phyloP scores from a whole-genome alignment of 2,888 invertebrate species.

The Drosophila gaucha region DNA sequence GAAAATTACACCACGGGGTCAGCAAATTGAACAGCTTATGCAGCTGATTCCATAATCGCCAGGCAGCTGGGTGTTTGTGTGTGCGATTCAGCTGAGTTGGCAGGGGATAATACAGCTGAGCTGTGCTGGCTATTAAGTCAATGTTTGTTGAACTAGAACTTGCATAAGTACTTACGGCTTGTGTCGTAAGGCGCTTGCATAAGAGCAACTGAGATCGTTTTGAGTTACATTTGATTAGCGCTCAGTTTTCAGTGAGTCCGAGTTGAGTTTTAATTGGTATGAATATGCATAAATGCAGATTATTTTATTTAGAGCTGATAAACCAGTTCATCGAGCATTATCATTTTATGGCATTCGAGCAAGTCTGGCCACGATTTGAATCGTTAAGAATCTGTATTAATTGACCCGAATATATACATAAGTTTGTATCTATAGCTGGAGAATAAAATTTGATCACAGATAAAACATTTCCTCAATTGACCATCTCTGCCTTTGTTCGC shows the following conservation, averaged over 20 bases:
- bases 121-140: slow-evolving; percentile 18
- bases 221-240: not conserved
- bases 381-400: too few species aligned
- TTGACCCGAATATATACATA: not conserved
- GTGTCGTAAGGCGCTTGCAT: slow-evolving; percentile 26
- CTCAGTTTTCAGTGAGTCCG: too few species aligned
- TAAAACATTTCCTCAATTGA: slow-evolving; percentile 52
- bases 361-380: slow-evolving; percentile 17
- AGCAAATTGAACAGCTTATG: slow-evolving; percentile 21
- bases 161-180: slow-evolving; percentile 13
- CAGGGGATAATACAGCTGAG: not conserved
- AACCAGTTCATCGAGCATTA: slow-evolving; percentile 38
- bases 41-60: slow-evolving; percentile 52
- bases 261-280: slow-evolving; percentile 8
- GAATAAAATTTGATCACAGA: not conserved
- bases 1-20: slow-evolving; percentile 49
- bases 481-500: slow-evolving; percentile 33
- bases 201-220: slow-evolving; percentile 2
- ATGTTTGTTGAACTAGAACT: slow-evolving; percentile 25
- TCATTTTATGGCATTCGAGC: slow-evolving; percentile 22
- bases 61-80: slow-evolving; percentile 3
- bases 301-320: slow-evolving; percentile 16
- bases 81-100: slow-evolving; percentile 10
- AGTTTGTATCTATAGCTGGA: slow-evolving; percentile 1
- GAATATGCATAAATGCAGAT: slow-evolving; percentile 14